These are phyloP conservation scores for Spinus olivaceus DNA, from an alignment of 2,797 vertebrate genomes.

Conservation along the genomic window DNA sequence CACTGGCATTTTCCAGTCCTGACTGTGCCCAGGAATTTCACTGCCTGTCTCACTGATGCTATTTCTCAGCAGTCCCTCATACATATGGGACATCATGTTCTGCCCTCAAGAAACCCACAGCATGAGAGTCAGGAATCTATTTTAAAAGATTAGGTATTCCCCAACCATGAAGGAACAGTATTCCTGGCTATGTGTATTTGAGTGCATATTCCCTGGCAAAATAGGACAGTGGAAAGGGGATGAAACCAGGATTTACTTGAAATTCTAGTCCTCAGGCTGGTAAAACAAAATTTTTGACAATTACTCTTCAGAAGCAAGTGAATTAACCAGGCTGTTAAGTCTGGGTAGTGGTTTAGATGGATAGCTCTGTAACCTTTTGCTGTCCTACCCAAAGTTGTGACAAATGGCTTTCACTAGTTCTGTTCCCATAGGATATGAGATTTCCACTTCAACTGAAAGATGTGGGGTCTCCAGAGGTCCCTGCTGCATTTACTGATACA, in stretches of 20 bases:
- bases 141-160: constrained; percentile 3
- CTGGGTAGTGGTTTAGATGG: not conserved
- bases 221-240: not conserved
- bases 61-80: not conserved
- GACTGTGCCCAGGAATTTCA: not conserved
- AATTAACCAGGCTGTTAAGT: not conserved
- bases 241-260: not conserved
- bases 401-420: not conserved
- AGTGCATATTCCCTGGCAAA: not conserved
- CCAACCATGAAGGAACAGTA: not conserved
- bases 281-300: not conserved
- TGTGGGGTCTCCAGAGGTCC: not conserved
- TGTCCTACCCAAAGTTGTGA: not conserved
- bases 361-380: not conserved
- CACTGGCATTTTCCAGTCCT: not conserved
- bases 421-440: not conserved
- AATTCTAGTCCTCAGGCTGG: not conserved
- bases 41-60: not conserved
- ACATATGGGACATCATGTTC: not conserved
- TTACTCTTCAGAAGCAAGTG: not conserved
- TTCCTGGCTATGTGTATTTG: not conserved
- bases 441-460: not conserved
- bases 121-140: not conserved
- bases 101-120: constrained; percentile 12
- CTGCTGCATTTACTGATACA: not conserved